Base-by-base conservation (phyloP, 2,113 vertebrate genomes). In the Bufo gargarizans region DNA sequence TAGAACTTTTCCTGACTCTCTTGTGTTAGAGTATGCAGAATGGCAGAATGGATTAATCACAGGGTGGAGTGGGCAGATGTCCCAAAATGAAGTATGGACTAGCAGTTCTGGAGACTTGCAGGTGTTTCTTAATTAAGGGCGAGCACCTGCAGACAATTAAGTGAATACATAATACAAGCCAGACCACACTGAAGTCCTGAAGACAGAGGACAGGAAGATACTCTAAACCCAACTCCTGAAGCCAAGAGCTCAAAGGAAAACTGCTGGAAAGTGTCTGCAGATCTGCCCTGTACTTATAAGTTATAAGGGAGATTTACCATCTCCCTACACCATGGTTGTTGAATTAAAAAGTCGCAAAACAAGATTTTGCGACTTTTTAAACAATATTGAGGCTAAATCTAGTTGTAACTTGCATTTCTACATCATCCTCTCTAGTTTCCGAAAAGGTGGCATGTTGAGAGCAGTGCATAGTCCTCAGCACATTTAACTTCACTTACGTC, bases 241-340 rank as follows among this genome's bases (percentile, higher is more conserved):
- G 78, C 78, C 67, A 88, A 88, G 43, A 88, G 5, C 77, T 76
- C 82, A 82, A 88, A 82, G 20, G 67, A 55, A 58, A 6, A 82
- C 1, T 58, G 49, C 49, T 69, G 50, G 61, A 14, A 69, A 80
- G 61, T 77, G 69, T 11, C 9, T 22, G 55, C 10, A 79, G 53
- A 78, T 22, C 77, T 78, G 6, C 50, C 56, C 9, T 1, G 10
- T 55, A 56, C 50, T 22, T 13, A 3, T 74, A 74, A 10, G 6
- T 33, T 33, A 33, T 33, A 33, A 33, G 33, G 33, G 33, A 33
- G 33, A 33, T 33, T 33, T 33, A 33, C 33, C 33, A 33, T 33
- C 33, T 33, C 33, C 33, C 33, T 33, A 33, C 33, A 33, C 33
- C 33, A 33, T 33, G 33, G 33, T 33, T 33, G 33, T 33, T 33